These are phyloP conservation scores for Copsychus sechellarum DNA, from an alignment of 2,113 vertebrate species.

Conservation along the genomic window DNA sequence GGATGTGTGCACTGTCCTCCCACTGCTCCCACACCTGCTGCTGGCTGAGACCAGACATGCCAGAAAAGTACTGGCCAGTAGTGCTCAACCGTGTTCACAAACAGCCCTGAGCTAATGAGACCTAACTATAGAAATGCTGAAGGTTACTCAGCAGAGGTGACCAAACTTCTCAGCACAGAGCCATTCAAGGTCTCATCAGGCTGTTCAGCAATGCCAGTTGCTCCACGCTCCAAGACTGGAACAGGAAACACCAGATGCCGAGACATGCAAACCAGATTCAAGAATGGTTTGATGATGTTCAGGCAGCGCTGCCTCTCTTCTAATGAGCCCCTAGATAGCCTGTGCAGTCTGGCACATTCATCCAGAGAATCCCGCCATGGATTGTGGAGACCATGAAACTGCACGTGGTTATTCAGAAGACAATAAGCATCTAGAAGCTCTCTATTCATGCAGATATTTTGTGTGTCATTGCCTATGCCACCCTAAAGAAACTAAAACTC, in stretches of 20 bases:
- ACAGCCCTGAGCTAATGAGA: neutral
- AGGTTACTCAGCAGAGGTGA: neutral
- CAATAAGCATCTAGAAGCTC: neutral
- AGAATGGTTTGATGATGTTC: neutral
- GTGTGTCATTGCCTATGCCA: neutral
- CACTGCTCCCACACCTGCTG: neutral
- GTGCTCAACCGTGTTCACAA: neutral
- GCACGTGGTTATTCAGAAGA: neutral
- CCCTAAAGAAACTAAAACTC: neutral
- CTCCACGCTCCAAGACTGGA: neutral
- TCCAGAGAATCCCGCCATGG: neutral
- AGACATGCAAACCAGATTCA: slow-evolving; percentile 52
- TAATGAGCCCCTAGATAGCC: neutral
- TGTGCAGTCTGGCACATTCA: neutral
- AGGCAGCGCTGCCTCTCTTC: neutral
- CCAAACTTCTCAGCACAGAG: neutral
- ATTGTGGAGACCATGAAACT: neutral
- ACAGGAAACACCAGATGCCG: slow-evolving; percentile 46
- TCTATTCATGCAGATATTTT: neutral
- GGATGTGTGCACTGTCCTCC: too few species aligned
- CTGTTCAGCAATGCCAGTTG: neutral
- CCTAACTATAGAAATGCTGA: neutral
- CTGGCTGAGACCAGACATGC: neutral
- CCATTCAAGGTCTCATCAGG: neutral
- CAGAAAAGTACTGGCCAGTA: neutral